Evolutionary conservation across 2,888 invertebrate genomes (phyloP), one percentile per base, ranked within the genome.

Genomic region (Galerucella calmariensis): DNA sequence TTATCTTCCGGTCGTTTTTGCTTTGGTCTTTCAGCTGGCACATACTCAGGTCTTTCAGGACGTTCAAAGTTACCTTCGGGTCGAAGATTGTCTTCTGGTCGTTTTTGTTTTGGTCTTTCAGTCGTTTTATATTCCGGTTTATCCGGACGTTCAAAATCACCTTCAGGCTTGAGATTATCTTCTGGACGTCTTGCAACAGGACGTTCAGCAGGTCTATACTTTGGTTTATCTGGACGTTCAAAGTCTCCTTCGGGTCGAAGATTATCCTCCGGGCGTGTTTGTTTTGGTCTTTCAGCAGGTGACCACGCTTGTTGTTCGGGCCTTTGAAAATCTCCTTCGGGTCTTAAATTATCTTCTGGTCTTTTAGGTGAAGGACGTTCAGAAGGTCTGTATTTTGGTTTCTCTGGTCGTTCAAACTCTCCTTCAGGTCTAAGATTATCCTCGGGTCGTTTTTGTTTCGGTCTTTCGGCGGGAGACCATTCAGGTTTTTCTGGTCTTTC

Each of bases 391-490:
- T 67, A 79, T 69, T 81, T 77, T 44, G 78, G 75, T 61, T 79
- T 79, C 44, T 79, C 75, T 9, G 79, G 85, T 81, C 79, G 79
- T 80, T 44, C 86, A 79, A 88, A 90, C 1, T 90, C 89, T 1
- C 91, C 91, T 84, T 90, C 90, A 0, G 89, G 89, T 48, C 82
- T 88, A 87, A 91, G 82, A 78, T 90, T 92, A 81, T 93, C 93
- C 84, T 91, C 90, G 71, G 90, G 89, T 83, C 87, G 89, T 89
- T 84, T 92, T 90, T 74, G 89, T 88, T 85, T 82, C 0, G 88
- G 86, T 65, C 88, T 82, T 62, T 77, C 77, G 16, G 73, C 76
- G 11, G 86, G 85, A 81, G 83, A 72, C 78, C 81, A 84, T 70
- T 80, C 74, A 48, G 83, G 74, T 68, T 81, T 82, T 74, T 76